phyloP scores from a whole-genome alignment of 2,888 invertebrate genomes.

The Nomada ruficornis region DNA sequence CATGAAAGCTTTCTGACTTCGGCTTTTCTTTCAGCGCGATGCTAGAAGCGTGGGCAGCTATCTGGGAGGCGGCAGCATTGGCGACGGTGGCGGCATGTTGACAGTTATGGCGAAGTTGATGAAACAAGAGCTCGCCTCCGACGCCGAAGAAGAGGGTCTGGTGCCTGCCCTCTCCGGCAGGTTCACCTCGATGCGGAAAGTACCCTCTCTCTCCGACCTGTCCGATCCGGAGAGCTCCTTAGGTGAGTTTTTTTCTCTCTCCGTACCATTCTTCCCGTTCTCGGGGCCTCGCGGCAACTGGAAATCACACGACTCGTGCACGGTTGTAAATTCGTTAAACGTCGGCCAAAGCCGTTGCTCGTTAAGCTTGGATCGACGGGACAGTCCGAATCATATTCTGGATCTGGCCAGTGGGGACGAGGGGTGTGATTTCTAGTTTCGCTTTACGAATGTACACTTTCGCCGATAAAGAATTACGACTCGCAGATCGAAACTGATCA shows the following conservation, averaged over 20 bases:
- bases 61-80: slow-evolving; percentile 76
- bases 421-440: slow-evolving; percentile 9
- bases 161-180: slow-evolving; percentile 85
- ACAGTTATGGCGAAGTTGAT: slow-evolving; percentile 84
- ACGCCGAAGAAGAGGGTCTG: slow-evolving; percentile 87
- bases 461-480: background rate
- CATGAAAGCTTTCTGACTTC: background rate
- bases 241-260: slow-evolving; percentile 88
- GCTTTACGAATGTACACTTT: background rate
- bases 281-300: slow-evolving; percentile 15
- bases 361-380: background rate
- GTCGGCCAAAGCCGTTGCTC: slow-evolving; percentile 4
- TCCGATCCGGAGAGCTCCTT: slow-evolving; percentile 95
- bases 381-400: background rate
- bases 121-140: slow-evolving; percentile 87
- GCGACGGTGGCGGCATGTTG: slow-evolving; percentile 80
- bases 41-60: slow-evolving; percentile 77
- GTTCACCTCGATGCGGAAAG: slow-evolving; percentile 91
- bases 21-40: slow-evolving; percentile 76
- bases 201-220: slow-evolving; percentile 95
- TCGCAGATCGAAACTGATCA: no score
- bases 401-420: no score
- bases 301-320: slow-evolving; percentile 14
- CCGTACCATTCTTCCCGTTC: background rate
- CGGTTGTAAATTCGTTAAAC: background rate